Base-by-base conservation (phyloP, 2,888 invertebrate species). In the Lasioglossum oenotherae region DNA sequence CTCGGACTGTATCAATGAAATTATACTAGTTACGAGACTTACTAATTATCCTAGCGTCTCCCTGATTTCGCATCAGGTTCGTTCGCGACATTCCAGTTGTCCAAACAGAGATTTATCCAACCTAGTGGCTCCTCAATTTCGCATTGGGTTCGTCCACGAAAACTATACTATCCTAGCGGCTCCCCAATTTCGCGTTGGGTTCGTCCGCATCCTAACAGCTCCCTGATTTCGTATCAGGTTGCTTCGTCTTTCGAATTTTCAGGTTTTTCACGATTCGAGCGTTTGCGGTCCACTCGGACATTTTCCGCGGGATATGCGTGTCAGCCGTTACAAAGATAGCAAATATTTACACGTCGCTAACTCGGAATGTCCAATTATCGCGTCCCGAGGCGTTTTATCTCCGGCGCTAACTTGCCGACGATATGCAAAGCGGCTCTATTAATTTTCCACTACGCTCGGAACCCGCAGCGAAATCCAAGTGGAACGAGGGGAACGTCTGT, bases 341-440 rank as follows among this genome's bases (percentile, higher is more conserved):
- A 92, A 92, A 92, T 90, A 86, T 87, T 90, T 86, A 80, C 81
- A 84, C 88, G 88, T 81, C 86, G 78, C 76, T 57, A 84, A 69
- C 67, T 73, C 76, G 76, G 82, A 79, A 86, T 85, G 93, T 90
- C 91, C 90, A 93, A 93, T 93, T 93, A 93, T 92, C 91, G 89
- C 91, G 82, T 91, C 72, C 87, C 89, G 87, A 82, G 88, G 86
- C 90, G 90, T 92, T 92, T 92, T 92, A 93, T 92, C 90, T 89
- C 73, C 31, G 81, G 81, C 80, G 79, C 74, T 75, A 88, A 90
- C 84, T 87, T 87, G n/a, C 41, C 88, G 64, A 79, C 85, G 88
- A 89, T 87, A 87, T 88, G 89, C 91, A 87, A 88, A 90, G 82
- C 81, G 87, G 80, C 73, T 86, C 85, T 86, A 85, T 86, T 86